These are phyloP conservation scores for Allophyes oxyacanthae DNA, from an alignment of 2,888 invertebrate genomes.

Conservation along the genomic window DNA sequence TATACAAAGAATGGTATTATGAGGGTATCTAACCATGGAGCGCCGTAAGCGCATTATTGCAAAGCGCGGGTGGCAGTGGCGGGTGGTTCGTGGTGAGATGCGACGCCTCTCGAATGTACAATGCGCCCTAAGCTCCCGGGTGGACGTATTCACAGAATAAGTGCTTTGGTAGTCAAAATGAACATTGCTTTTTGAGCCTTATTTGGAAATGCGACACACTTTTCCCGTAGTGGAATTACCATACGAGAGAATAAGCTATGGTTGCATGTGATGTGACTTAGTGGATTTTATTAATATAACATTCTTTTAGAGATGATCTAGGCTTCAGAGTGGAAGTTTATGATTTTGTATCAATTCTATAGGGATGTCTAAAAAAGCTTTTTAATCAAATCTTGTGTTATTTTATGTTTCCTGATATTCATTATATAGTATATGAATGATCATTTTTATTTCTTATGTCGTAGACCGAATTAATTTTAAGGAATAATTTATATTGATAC, in stretches of 20 bases:
- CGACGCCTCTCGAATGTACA: conserved; percentile 83
- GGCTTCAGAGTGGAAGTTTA: not conserved
- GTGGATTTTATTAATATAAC: conserved; percentile 54
- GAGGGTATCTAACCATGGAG: conserved; percentile 77
- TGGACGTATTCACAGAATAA: conserved; percentile 79
- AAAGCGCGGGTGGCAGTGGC: conserved; percentile 70
- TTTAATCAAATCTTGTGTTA: no score
- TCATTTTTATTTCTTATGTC: no score
- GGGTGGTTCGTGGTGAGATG: conserved; percentile 63
- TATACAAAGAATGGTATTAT: conserved; percentile 82
- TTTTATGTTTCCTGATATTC: no score
- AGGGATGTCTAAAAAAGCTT: no score
- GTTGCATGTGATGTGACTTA: conserved; percentile 63
- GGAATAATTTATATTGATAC: no score
- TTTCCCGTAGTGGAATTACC: conserved; percentile 73
- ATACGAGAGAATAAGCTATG: conserved; percentile 62
- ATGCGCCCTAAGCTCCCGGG: conserved; percentile 79
- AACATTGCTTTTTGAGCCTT: conserved; percentile 79
- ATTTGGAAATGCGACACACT: conserved; percentile 73
- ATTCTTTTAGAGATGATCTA: conserved; percentile 35
- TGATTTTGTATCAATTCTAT: no score
- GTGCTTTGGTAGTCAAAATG: conserved; percentile 80
- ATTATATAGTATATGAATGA: no score
- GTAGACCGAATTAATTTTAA: no score
- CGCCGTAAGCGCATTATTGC: conserved; percentile 86